These are phyloP conservation scores for Mamestra brassicae DNA, from an alignment of 2,888 invertebrate species.

Conservation along the genomic window DNA sequence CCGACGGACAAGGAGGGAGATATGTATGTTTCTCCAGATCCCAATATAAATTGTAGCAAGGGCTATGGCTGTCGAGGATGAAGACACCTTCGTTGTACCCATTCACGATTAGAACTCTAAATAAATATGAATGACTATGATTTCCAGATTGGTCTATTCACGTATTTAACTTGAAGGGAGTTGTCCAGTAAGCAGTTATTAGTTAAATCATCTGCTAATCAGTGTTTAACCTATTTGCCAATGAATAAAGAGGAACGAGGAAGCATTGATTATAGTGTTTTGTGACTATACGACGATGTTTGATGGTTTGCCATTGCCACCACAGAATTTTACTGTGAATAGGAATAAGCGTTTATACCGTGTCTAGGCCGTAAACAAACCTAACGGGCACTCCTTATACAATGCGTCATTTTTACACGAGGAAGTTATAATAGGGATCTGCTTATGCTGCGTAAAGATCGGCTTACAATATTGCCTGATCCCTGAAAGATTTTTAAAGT, in stretches of 20 bases:
- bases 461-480: slow-evolving; percentile 12
- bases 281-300: not conserved
- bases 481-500: slow-evolving; percentile 29
- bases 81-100: not conserved
- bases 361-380: slow-evolving; percentile 14
- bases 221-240: not conserved
- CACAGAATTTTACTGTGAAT: slow-evolving; percentile 7
- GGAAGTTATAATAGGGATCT: slow-evolving; percentile 12
- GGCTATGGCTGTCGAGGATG: too few relatives aligned
- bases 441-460: slow-evolving; percentile 14
- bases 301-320: not conserved
- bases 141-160: not conserved
- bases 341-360: slow-evolving; percentile 1
- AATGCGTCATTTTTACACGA: slow-evolving; percentile 29
- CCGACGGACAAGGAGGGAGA: too few relatives aligned
- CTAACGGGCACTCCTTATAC: slow-evolving; percentile 17
- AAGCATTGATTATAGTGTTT: not conserved
- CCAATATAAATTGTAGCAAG: not conserved
- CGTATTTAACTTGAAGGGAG: not conserved
- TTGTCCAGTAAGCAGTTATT: not conserved
- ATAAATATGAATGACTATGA: not conserved
- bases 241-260: not conserved
- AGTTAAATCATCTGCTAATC: not conserved
- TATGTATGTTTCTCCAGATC: not conserved
- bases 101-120: not conserved